A percentile compares a stretch with the other conserved stretches of the same genome.
Conservation (phyloP, 2,888 invertebrate species). For the Diogma glabrata region DNA sequence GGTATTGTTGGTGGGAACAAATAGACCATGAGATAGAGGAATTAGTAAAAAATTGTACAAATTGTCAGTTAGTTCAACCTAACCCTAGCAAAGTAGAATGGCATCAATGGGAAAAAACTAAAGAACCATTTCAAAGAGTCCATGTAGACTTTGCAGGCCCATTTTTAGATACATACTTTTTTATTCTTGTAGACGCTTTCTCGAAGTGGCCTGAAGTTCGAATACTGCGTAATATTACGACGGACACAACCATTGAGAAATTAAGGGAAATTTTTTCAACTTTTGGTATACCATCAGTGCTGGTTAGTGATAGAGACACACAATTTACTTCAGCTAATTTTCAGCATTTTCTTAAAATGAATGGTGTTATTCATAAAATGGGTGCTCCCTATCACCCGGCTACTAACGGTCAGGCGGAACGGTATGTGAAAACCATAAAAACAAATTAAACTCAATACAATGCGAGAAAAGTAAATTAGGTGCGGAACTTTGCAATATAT, state of each 20-base stretch:
- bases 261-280: conserved; percentile 17
- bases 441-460: too few relatives aligned
- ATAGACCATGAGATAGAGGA: conserved; percentile 21
- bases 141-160: conserved; percentile 19
- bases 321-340: too few relatives aligned
- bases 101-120: conserved; percentile 17
- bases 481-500: too few relatives aligned
- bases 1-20: conserved; percentile 21
- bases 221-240: conserved; percentile 21
- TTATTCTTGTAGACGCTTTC: conserved; percentile 16
- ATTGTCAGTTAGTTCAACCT: conserved; percentile 13
- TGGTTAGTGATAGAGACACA: too few relatives aligned
- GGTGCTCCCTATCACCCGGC: too few relatives aligned
- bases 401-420: too few relatives aligned
- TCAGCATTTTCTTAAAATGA: too few relatives aligned
- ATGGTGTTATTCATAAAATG: too few relatives aligned
- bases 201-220: conserved; percentile 23
- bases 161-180: conserved; percentile 8
- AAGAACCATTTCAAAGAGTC: conserved; percentile 19
- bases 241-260: conserved; percentile 16
- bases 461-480: too few relatives aligned
- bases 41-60: conserved; percentile 14
- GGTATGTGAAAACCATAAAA: too few relatives aligned
- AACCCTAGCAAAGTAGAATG: conserved; percentile 15
- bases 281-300: conserved; percentile 15